Evolutionary conservation across 2,797 vertebrate species (phyloP), one percentile per base, ranked within the genome.

Genomic region (Lepilemur ruficaudatus): DNA sequence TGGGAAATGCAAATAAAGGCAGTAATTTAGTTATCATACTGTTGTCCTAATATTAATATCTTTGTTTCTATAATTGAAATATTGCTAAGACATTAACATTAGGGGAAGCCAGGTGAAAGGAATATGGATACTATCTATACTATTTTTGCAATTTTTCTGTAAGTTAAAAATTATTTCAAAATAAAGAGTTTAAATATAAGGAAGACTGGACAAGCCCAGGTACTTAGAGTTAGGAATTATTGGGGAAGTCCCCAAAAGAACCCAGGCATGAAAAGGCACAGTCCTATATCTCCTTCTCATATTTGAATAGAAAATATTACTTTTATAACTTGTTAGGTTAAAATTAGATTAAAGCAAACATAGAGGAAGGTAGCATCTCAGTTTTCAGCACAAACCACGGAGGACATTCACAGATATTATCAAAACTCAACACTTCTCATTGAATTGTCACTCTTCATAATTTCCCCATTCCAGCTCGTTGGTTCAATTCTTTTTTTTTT

Each of bases 91-190:
- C 43, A 59, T 32, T 18, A 82, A 73, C 18, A 75, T 52, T 82
- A 65, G 50, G 28, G 52, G 23, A 90, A 89, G 0, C 17, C 50
- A 2, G 3, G 22, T 41, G 41, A 70, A 89, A 94, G 20, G 22
- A 67, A 76, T 52, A 80, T 32, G 46, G 15, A 20, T 89, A 93
- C 25, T 22, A 14, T 63, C 41, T 75, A 20, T 4, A 80, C 28
- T 61, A 61, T 18, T 90, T 89, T 76, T 88, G 55, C 25, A 92
- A 70, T 30, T 93, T 91, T 89, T 81, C 17, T 67, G 1, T 79
- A 61, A 41, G 28, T 63, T 5, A 94, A 75, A 88, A 94, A 78
- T 96, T 93, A 89, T 92, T 83, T 87, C n/a, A 92, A 94, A 96
- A 87, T 86, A 38, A 94, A 76, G 87, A 38, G 3, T 80, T 80